Conservation (phyloP, 2,797 vertebrate species). For the Halcyon chelicuti region DNA sequence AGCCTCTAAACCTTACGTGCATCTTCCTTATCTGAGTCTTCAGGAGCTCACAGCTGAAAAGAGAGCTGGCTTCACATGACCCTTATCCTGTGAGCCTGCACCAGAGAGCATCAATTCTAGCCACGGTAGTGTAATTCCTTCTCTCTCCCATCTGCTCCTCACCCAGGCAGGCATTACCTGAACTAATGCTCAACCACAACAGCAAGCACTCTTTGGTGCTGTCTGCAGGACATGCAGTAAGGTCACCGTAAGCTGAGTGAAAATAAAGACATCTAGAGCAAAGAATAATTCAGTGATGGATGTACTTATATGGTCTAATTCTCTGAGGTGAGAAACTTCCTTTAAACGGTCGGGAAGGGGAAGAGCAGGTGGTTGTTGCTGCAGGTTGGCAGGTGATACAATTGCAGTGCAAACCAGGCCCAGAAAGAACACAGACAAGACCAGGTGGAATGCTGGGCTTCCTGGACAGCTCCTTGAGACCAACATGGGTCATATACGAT, state of each 20-base stretch:
- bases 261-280: not conserved
- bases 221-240: not conserved
- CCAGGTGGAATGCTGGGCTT: not conserved
- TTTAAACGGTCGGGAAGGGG: not conserved
- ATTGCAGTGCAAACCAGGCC: not conserved
- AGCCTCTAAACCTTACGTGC: not conserved
- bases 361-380: not conserved
- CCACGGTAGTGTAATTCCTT: rapidly evolving
- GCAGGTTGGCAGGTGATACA: not conserved
- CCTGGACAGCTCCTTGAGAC: not conserved
- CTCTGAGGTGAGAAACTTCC: not conserved
- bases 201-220: not conserved
- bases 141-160: not conserved
- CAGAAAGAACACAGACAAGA: not conserved
- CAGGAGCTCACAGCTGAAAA: not conserved
- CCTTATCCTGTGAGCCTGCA: not conserved
- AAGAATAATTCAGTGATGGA: not conserved
- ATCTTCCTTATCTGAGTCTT: not conserved
- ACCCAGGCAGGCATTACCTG: not conserved
- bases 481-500: rapidly evolving
- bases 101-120: not conserved
- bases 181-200: not conserved
- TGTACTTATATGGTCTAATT: not conserved
- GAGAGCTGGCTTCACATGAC: not conserved
- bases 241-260: not conserved